These are phyloP conservation scores for Drosophila fulvimacula DNA, from an alignment of 2,888 invertebrate genomes.

Conservation along the genomic window DNA sequence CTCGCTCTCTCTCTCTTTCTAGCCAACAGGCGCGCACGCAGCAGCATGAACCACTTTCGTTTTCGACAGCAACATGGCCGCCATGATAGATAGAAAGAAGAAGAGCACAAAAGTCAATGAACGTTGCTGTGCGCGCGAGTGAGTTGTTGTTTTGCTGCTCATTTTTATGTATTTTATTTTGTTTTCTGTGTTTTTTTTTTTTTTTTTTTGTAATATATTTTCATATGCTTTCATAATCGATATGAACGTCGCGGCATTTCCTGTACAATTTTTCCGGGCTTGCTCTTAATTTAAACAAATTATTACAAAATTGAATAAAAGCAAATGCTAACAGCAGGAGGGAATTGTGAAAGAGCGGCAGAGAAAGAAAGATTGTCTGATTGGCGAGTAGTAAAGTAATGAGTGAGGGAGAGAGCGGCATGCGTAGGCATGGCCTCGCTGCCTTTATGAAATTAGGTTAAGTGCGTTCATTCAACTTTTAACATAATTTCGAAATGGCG, in stretches of 20 bases:
- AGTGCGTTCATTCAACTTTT: slow-evolving; percentile 85
- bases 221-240: slow-evolving; percentile 66
- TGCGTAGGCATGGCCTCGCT: slow-evolving; percentile 35
- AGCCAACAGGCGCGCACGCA: slow-evolving; percentile 23
- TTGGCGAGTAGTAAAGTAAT: background rate
- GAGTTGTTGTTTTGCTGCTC: background rate
- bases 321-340: slow-evolving; percentile 23
- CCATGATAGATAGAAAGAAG: slow-evolving; percentile 35
- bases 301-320: slow-evolving; percentile 73
- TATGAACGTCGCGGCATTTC: slow-evolving; percentile 58
- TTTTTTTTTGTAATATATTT: too few species aligned
- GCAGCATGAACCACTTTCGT: slow-evolving; percentile 71
- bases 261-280: slow-evolving; percentile 61
- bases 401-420: slow-evolving; percentile 14
- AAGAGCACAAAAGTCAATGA: slow-evolving; percentile 70
- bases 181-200: slow-evolving; percentile 9
- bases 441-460: slow-evolving; percentile 81
- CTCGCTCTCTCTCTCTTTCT: slow-evolving; percentile 8
- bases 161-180: slow-evolving; percentile 3
- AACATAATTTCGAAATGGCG: slow-evolving; percentile 83
- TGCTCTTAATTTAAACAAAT: slow-evolving; percentile 71
- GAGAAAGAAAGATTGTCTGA: background rate
- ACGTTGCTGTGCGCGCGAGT: slow-evolving; percentile 34
- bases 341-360: slow-evolving; percentile 15
- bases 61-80: slow-evolving; percentile 67